Evolutionary conservation across 2,888 invertebrate species (phyloP).

Genomic region (Tachina grossa): DNA sequence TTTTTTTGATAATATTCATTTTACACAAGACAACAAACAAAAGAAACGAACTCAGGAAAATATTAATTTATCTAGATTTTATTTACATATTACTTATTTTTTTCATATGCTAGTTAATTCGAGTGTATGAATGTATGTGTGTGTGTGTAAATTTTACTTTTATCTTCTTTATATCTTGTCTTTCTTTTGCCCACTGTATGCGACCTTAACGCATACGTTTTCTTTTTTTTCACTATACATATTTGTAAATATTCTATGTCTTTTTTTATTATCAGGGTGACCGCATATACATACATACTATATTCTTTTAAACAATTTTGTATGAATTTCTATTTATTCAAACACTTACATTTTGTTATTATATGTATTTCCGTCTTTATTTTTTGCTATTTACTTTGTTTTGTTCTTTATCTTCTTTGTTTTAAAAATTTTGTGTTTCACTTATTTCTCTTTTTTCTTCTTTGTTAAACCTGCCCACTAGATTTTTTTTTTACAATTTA

Average conservation of each 20-base stretch:
- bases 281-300: conserved; percentile 19
- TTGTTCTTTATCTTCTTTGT: conserved; percentile 70
- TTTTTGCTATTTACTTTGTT: conserved; percentile 66
- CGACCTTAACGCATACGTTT: conserved; percentile 65
- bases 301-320: conserved; percentile 24
- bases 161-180: conserved; percentile 24
- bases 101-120: conserved; percentile 20
- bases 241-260: conserved; percentile 20
- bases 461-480: conserved; percentile 45
- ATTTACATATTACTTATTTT: conserved; percentile 37
- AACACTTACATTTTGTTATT: conserved; percentile 64
- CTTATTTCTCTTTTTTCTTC: conserved; percentile 19
- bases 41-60: conserved; percentile 38
- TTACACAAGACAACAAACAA: conserved; percentile 40
- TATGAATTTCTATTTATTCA: conserved; percentile 54
- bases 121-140: conserved; percentile 1
- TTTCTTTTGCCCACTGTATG: conserved; percentile 49
- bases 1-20: conserved; percentile 19
- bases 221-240: conserved; percentile 4
- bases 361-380: conserved; percentile 43
- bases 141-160: conserved; percentile 30
- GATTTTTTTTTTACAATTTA: conserved; percentile 25
- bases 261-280: conserved; percentile 46
- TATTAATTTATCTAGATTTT: conserved; percentile 48
- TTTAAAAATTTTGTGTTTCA: conserved; percentile 54